Conservation (phyloP, 2,113 vertebrate genomes). For the Macquaria australasica region DNA sequence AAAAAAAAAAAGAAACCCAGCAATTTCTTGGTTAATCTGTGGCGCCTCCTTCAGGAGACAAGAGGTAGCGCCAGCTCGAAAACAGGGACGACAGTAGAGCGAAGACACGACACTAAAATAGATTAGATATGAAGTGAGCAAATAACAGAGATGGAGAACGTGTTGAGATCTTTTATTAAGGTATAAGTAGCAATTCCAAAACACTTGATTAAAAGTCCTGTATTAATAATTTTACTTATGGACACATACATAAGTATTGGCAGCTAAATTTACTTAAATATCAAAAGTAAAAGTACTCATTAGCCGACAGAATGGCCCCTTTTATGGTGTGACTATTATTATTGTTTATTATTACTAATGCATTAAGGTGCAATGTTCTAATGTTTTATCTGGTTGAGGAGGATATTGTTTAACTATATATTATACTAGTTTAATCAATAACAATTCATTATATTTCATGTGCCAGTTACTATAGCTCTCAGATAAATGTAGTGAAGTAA, state of each 20-base stretch:
- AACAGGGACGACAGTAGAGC: slow-evolving; percentile 7
- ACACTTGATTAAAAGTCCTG: neutral
- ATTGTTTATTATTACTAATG: neutral
- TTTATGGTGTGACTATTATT: neutral
- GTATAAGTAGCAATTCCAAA: neutral
- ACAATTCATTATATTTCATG: neutral
- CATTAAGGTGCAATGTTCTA: neutral
- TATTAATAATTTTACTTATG: neutral
- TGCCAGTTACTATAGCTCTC: neutral
- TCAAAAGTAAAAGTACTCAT: neutral
- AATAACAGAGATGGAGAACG: neutral
- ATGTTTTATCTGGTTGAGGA: neutral
- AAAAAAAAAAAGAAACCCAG: neutral
- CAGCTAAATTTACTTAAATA: too few relatives aligned
- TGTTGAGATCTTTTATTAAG: neutral
- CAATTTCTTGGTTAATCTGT: slow-evolving; percentile 46
- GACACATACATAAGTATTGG: neutral
- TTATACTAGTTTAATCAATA: neutral
- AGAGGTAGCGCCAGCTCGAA: neutral
- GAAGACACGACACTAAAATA: neutral
- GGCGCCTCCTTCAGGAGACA: slow-evolving; percentile 79
- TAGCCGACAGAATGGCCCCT: neutral
- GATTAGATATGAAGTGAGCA: neutral
- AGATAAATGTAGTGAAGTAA: neutral
- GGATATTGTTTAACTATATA: neutral